Conservation (phyloP, 2,797 vertebrate genomes). For the Microctenopoma steveboyesi region DNA sequence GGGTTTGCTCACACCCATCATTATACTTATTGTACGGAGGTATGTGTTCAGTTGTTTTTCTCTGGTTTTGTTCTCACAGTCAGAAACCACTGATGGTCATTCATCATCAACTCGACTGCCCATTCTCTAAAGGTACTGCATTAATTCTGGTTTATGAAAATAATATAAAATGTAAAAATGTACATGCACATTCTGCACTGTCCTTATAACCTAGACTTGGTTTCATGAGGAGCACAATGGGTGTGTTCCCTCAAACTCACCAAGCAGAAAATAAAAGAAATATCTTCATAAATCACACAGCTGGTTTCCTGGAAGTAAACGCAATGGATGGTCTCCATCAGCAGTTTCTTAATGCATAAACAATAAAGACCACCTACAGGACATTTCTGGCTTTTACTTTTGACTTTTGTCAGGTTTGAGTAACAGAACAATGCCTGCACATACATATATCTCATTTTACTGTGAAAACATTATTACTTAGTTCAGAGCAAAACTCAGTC, state of each 20-base stretch:
- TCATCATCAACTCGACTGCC: slow-evolving; percentile 76
- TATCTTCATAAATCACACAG: slow-evolving; percentile 47
- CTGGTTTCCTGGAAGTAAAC: slow-evolving; percentile 25
- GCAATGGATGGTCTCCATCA: slow-evolving; percentile 10
- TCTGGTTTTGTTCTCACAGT: slow-evolving; percentile 65
- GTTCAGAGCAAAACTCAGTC: not conserved
- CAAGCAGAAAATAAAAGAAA: slow-evolving; percentile 15
- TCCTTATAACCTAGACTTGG: slow-evolving; percentile 12
- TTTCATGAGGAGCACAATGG: slow-evolving; percentile 19
- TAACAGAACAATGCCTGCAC: not conserved
- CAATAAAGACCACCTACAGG: slow-evolving; percentile 5
- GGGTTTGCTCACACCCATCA: slow-evolving; percentile 34
- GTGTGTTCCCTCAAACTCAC: slow-evolving; percentile 39
- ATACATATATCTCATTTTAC: not conserved
- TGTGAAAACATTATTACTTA: not conserved
- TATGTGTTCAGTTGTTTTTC: slow-evolving; percentile 49
- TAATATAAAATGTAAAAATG: slow-evolving; percentile 13
- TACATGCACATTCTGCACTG: not conserved
- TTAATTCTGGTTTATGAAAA: slow-evolving; percentile 6
- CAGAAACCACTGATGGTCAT: slow-evolving; percentile 84
- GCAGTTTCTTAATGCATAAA: slow-evolving; percentile 15
- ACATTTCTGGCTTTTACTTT: slow-evolving; percentile 13
- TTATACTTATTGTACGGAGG: slow-evolving; percentile 43
- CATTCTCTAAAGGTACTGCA: slow-evolving; percentile 75
- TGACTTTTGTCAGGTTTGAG: not conserved